A percentile compares a stretch with the other conserved stretches of the same genome.
Evolutionary conservation across 2,888 invertebrate species (phyloP).

Genomic region (Scelioninae gen. 1): DNA sequence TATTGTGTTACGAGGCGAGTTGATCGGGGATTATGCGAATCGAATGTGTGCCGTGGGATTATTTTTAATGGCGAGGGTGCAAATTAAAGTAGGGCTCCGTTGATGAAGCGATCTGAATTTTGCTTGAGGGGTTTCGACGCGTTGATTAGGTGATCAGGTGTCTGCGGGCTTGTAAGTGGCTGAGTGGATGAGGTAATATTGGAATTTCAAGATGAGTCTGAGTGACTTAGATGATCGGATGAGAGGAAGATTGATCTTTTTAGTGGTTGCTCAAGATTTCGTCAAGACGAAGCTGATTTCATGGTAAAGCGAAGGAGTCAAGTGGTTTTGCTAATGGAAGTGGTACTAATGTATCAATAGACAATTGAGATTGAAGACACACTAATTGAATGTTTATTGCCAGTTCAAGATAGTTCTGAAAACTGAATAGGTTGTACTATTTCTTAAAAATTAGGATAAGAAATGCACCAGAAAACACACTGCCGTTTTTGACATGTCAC

Average conservation of each 20-base stretch:
- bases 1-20: slow-evolving; percentile 48
- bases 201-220: slow-evolving; percentile 2
- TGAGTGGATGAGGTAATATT: slow-evolving; percentile 20
- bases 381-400: background rate
- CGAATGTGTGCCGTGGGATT: slow-evolving; percentile 64
- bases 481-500: too few species aligned
- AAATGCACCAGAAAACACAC: too few species aligned
- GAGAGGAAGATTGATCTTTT: slow-evolving; percentile 17
- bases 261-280: too few species aligned
- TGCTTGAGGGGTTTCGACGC: slow-evolving; percentile 25
- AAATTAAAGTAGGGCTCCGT: slow-evolving; percentile 41
- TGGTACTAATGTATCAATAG: too few species aligned
- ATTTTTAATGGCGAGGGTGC: slow-evolving; percentile 61
- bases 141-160: slow-evolving; percentile 59
- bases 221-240: slow-evolving; percentile 11
- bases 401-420: too few species aligned
- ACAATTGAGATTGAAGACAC: background rate
- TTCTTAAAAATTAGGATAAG: too few species aligned
- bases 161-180: background rate
- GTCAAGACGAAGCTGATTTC: too few species aligned
- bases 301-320: too few species aligned
- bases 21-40: slow-evolving; percentile 53
- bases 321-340: too few species aligned
- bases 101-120: slow-evolving; percentile 45
- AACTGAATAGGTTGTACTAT: too few species aligned